Conservation (phyloP, 1,140 invertebrate species). For the Drosophila navojoa region DNA sequence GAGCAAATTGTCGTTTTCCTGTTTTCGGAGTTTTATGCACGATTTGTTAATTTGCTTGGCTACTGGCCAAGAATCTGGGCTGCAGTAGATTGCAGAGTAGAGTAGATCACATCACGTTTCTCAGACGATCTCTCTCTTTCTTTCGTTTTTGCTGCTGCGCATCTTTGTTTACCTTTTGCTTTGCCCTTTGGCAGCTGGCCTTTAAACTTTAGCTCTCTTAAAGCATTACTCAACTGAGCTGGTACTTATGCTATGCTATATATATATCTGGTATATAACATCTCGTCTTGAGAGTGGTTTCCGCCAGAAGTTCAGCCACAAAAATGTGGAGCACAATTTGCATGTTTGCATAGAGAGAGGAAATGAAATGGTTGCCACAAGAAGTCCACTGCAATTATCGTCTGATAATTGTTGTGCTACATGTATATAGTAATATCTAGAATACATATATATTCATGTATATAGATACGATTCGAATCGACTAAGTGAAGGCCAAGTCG, state of each 20-base stretch:
- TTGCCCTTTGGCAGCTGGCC: slow-evolving; percentile 24
- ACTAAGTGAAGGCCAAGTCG: neutral
- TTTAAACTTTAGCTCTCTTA: slow-evolving; percentile 8
- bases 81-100: neutral
- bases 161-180: slow-evolving; percentile 17
- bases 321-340: slow-evolving; percentile 8
- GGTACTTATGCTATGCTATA: too few relatives aligned
- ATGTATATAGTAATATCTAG: neutral
- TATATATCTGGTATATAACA: neutral
- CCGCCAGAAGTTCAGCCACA: neutral
- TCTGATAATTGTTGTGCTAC: neutral
- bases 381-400: slow-evolving; percentile 2
- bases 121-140: neutral
- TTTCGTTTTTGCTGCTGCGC: slow-evolving; percentile 4
- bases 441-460: neutral
- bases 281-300: neutral
- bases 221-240: neutral
- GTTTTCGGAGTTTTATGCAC: slow-evolving; percentile 54
- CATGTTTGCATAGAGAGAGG: slow-evolving; percentile 4
- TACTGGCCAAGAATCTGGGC: slow-evolving; percentile 54
- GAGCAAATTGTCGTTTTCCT: slow-evolving; percentile 69
- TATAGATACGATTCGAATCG: neutral
- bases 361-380: slow-evolving; percentile 18
- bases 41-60: slow-evolving; percentile 70
- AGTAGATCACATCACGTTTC: slow-evolving; percentile 11